Base-by-base conservation (phyloP, 2,797 vertebrate species). In the Dromococcyx pavoninus region DNA sequence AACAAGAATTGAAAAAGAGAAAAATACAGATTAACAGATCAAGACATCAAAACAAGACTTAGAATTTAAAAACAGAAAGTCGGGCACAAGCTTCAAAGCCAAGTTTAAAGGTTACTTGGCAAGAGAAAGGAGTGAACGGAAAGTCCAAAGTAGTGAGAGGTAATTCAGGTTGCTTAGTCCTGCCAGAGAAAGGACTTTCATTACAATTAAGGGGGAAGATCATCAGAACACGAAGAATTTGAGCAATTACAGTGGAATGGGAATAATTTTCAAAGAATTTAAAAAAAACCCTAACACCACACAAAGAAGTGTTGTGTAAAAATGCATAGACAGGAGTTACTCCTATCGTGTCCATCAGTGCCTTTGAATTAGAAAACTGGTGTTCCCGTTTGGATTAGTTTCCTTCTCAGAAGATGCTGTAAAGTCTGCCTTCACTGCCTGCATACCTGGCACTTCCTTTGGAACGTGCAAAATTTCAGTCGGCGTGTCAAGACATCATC, bases 381-480 rank as follows among this genome's bases (percentile, higher is more conserved):
- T 67, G 86, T 41, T 85, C 62, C 54, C 60, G 35, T 32, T n/a
- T 41, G 66, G 18, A 21, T 66, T 46, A 21, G 58, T 23, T 87
- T 44, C 25, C 43, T 64, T 27, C 88, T 76, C 79, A 51, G 79
- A 75, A 86, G 83, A 81, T 86, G 73, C 82, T 86, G 79, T 58
- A 37, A 79, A 58, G 61, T 51, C 79, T 69, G 89, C 66, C 70
- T 79, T 65, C 7, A 3, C 58, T 77, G 58, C 71, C 90, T 88
- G 90, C 71, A 90, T 84, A 94, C 86, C 88, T 95, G 92, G 90
- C 27, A 80, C 71, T 74, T 67, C 64, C 84, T 57, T 22, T 89
- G 95, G 93, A 95, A 96, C 79, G 84, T 17, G 41, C 77, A 71
- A 80, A 81, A 67, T 32, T 56, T 94, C 86, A 46, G 9, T 22